Percentiles rank a stretch among this genome's conserved stretches.
phyloP scores from a whole-genome alignment of 2,113 vertebrate species.

The Rhineura floridana region DNA sequence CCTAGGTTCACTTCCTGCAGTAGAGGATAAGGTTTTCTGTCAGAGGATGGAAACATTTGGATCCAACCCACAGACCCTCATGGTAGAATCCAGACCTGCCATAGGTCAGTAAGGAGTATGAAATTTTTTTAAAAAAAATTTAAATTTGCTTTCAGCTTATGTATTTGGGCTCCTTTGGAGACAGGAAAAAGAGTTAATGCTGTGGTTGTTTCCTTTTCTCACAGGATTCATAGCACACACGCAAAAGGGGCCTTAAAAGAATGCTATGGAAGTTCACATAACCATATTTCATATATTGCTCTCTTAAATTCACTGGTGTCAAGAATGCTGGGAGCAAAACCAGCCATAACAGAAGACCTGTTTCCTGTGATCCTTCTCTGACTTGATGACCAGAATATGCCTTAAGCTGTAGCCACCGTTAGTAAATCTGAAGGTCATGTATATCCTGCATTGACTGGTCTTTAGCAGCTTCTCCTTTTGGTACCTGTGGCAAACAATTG shows the following conservation, averaged over 20 bases:
- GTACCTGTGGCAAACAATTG: background rate
- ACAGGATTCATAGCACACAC: background rate
- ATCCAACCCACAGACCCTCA: background rate
- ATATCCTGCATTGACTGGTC: background rate
- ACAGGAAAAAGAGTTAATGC: background rate
- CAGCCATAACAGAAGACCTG: background rate
- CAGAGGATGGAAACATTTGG: background rate
- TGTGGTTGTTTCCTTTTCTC: background rate
- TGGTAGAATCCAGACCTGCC: background rate
- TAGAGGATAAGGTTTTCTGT: background rate
- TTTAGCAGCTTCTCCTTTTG: conserved; percentile 9
- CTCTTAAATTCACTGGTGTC: background rate
- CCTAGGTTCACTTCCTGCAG: background rate
- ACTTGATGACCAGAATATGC: background rate
- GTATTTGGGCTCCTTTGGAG: too few species aligned
- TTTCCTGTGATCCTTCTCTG: background rate
- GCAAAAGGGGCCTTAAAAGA: background rate
- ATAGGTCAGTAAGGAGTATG: background rate
- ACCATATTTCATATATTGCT: background rate
- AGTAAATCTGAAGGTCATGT: background rate
- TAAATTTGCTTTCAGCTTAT: background rate
- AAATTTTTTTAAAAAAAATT: too few species aligned
- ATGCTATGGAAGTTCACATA: background rate
- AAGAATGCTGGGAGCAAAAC: background rate
- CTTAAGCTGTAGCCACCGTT: conserved; percentile 21